Evolutionary conservation across 2,113 vertebrate species (phyloP).

Genomic region (Dipodomys stephensi): DNA sequence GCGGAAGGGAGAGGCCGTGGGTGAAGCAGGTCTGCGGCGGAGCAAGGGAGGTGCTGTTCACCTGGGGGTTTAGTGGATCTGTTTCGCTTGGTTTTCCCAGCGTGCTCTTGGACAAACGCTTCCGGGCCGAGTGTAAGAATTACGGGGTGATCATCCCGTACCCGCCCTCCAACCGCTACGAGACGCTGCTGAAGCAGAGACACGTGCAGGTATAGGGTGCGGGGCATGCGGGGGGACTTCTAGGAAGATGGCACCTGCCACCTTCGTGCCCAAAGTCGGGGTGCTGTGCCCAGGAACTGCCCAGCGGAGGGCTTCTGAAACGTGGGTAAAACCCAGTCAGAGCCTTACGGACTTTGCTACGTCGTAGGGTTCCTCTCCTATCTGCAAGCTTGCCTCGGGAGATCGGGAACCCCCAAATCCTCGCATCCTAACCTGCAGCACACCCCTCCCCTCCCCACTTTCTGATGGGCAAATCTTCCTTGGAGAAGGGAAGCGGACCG

Average conservation of each 20-base stretch:
- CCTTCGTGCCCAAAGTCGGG: not conserved
- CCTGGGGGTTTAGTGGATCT: not conserved
- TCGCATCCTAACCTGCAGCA: not conserved
- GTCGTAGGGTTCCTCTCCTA: not conserved
- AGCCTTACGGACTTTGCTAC: too few species aligned
- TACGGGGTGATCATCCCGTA: constrained; percentile 99
- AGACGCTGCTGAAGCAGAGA: constrained; percentile 98
- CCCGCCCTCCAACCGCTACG: constrained; percentile 98
- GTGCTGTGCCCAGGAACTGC: too few species aligned
- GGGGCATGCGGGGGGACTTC: not conserved
- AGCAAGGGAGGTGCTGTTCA: not conserved
- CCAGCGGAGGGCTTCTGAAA: not conserved
- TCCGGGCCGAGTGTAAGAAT: constrained; percentile 99
- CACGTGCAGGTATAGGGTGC: constrained; percentile 94
- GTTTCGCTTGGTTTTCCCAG: constrained; percentile 83
- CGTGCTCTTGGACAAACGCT: constrained; percentile 97
- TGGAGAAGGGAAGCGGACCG: too few species aligned
- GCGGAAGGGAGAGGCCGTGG: too few species aligned
- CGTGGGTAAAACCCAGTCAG: not conserved
- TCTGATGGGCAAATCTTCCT: not conserved
- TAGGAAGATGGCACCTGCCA: not conserved
- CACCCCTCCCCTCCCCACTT: not conserved
- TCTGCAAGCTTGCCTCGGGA: not conserved
- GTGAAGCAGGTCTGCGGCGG: not conserved
- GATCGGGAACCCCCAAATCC: not conserved